These are phyloP conservation scores for Catocala sponsa DNA, from an alignment of 2,888 invertebrate genomes.

Conservation along the genomic window DNA sequence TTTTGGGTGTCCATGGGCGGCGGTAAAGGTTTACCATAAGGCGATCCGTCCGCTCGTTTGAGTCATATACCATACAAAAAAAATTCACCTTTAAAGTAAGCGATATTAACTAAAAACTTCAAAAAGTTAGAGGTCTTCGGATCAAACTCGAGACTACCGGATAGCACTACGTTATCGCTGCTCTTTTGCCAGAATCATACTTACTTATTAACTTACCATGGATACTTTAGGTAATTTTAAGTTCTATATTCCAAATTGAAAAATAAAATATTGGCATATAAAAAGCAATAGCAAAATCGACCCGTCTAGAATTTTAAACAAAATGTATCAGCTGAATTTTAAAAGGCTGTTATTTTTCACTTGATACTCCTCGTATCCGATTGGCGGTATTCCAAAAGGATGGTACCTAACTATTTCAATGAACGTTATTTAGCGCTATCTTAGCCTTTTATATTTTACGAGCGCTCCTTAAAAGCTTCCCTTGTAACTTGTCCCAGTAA, in stretches of 20 bases:
- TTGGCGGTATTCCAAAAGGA: constrained; percentile 46
- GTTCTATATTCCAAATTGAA: no score
- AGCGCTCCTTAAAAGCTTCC: constrained; percentile 17
- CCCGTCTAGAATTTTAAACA: constrained; percentile 3
- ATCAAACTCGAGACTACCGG: no score
- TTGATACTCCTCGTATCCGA: constrained; percentile 39
- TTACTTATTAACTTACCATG: no score
- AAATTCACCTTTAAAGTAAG: no score
- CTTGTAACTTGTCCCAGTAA: constrained; percentile 7
- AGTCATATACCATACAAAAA: no score
- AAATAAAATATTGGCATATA: neutral
- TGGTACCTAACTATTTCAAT: constrained; percentile 40
- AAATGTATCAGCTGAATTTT: constrained; percentile 26
- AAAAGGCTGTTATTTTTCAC: constrained; percentile 42
- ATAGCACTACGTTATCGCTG: no score
- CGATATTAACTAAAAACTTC: no score
- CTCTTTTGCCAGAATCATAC: no score
- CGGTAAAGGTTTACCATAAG: no score
- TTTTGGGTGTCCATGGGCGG: no score
- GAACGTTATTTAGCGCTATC: constrained; percentile 34
- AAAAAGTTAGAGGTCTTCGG: no score
- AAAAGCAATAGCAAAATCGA: neutral
- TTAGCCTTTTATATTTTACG: constrained; percentile 24
- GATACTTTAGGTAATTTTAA: neutral
- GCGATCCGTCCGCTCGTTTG: no score